Percentiles rank a stretch among this genome's conserved stretches.
phyloP scores from a whole-genome alignment of 2,797 vertebrate genomes.

The Antennarius maculatus region DNA sequence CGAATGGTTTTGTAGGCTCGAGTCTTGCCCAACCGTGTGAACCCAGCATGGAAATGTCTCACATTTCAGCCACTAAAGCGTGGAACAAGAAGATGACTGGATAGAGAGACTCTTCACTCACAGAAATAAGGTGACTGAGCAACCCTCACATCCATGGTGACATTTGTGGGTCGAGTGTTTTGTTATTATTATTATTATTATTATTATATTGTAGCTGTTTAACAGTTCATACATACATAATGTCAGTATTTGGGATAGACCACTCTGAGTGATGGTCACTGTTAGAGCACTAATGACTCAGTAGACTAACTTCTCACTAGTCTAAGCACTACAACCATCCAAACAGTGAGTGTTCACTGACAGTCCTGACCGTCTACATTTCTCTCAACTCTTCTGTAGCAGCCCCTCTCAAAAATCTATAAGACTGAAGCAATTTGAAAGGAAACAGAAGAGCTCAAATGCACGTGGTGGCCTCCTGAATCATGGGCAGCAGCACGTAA shows the following conservation, averaged over 20 bases:
- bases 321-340: constrained; percentile 49
- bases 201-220: no score
- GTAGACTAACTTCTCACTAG: constrained; percentile 46
- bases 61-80: no score
- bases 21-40: no score
- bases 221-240: no score
- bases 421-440: constrained; percentile 26
- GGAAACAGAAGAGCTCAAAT: constrained; percentile 6
- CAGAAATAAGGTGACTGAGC: no score
- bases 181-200: no score
- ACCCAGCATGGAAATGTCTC: no score
- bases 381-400: constrained; percentile 52
- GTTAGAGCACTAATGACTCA: constrained; percentile 63
- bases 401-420: constrained; percentile 47
- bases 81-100: no score
- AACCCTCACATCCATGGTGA: no score
- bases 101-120: no score
- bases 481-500: constrained; percentile 75
- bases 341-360: constrained; percentile 41
- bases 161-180: no score
- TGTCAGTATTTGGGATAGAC: neutral
- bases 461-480: constrained; percentile 47
- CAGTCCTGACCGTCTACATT: constrained; percentile 53
- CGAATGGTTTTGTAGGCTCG: no score
- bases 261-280: constrained; percentile 51